Conservation (phyloP, 2,888 invertebrate genomes). For the Deilephila porcellus region DNA sequence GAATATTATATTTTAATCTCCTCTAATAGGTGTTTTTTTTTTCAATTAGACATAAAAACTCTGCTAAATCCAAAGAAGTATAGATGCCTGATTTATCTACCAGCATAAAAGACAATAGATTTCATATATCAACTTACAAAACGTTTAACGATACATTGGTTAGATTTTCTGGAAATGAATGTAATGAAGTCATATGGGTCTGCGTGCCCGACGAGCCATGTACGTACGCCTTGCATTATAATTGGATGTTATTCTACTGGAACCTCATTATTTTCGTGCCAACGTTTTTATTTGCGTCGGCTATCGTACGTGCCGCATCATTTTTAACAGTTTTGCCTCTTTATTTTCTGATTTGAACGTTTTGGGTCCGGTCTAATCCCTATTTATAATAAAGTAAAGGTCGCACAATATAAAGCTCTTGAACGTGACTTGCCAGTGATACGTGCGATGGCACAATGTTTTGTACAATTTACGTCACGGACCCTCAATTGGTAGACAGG, state of each 20-base stretch:
- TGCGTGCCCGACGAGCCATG: neutral
- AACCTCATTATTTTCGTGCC: conserved; percentile 28
- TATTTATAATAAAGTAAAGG: neutral
- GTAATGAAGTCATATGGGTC: neutral
- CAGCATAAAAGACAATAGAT: too few relatives aligned
- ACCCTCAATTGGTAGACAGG: conserved; percentile 66
- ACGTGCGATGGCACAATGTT: conserved; percentile 19
- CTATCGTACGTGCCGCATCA: neutral
- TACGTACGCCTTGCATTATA: conserved; percentile 17
- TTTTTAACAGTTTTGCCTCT: neutral
- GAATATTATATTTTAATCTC: too few relatives aligned
- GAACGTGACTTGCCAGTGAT: neutral
- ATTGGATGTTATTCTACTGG: conserved; percentile 19
- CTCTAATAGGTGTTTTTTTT: too few relatives aligned
- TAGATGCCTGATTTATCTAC: too few relatives aligned
- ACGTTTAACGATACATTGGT: neutral
- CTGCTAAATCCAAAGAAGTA: too few relatives aligned
- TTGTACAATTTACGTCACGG: conserved; percentile 44
- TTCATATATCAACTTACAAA: too few relatives aligned
- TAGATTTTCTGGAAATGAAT: conserved; percentile 1
- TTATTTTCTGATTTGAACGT: neutral
- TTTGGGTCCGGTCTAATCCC: neutral
- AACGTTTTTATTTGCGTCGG: conserved; percentile 24
- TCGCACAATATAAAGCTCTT: neutral
- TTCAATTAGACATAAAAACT: too few relatives aligned